Base-by-base conservation (phyloP, 2,888 invertebrate species). In the Carpatolechia fugitivella region DNA sequence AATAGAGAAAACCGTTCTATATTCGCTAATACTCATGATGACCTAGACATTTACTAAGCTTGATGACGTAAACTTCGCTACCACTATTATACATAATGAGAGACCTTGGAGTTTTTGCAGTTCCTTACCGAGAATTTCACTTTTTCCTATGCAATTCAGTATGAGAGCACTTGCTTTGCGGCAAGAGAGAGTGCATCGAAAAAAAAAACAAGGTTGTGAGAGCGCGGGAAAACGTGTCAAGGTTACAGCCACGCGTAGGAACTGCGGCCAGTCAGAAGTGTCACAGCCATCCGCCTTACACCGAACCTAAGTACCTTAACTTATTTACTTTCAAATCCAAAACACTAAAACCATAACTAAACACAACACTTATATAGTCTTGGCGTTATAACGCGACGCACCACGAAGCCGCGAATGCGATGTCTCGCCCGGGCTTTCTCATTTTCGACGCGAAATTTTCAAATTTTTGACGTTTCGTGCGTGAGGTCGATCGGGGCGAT, bases 141-240 rank as follows among this genome's bases (percentile, higher is more conserved):
- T 62, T 66, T 62, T 60, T 57, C 60, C 61, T 59, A 64, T 63
- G 66, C 68, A 82, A 79, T 79, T 82, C 80, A 78, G 68, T 54
- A 65, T 68, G 72, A 72, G 70, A 73, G 70, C 78, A 71, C 74
- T 72, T 69, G 64, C 70, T 74, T 80, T 80, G 76, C 75, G 76
- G 76, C 82, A 84, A 82, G 81, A 72, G 80, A 78, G 79, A 82
- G 82, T 85, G 85, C 81, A 85, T 81, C 75, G 24, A 24, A 72
- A 76, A 24, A 72, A 76, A 83, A 83, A 84, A 82, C 82, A 84
- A 86, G 84, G 82, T 80, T 78, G 77, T 29, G 46, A 74, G 74
- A 82, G 76, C 85, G 88, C 85, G 87, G 86, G 84, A 87, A 87
- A 89, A 76, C 70, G 83, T 88, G 89, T 87, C 89, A 90, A 90